These are phyloP conservation scores for Aplodontia rufa DNA, from an alignment of 2,113 vertebrate species.

Conservation along the genomic window DNA sequence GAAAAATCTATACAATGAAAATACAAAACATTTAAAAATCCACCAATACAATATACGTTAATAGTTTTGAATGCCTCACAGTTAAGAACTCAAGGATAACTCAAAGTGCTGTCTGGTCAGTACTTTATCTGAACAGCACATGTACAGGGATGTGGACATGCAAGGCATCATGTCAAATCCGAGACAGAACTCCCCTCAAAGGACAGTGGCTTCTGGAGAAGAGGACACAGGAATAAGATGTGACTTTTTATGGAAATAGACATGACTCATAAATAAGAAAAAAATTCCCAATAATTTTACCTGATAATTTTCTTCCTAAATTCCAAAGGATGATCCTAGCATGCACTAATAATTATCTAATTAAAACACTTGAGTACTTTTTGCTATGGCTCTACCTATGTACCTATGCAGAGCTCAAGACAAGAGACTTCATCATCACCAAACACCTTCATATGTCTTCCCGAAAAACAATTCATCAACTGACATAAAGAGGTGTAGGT, in stretches of 20 bases:
- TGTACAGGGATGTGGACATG: not conserved
- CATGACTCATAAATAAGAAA: not conserved
- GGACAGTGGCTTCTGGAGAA: not conserved
- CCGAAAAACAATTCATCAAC: not conserved
- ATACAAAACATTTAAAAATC: not conserved
- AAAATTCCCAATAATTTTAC: not conserved
- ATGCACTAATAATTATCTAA: not conserved
- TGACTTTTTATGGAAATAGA: not conserved
- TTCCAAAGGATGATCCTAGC: not conserved
- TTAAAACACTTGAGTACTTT: not conserved
- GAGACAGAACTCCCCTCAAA: not conserved
- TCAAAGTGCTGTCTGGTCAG: not conserved
- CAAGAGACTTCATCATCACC: not conserved
- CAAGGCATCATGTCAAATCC: not conserved
- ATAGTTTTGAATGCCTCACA: not conserved
- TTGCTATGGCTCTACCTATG: too few species aligned
- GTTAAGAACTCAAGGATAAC: not conserved
- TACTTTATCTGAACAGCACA: not conserved
- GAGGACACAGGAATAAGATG: not conserved
- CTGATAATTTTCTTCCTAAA: not conserved
- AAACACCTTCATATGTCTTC: not conserved
- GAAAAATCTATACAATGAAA: not conserved
- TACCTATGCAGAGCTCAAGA: not conserved
- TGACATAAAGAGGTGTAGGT: too few species aligned
- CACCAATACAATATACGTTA: not conserved